Evolutionary conservation across 2,888 invertebrate genomes (phyloP).

Genomic region (Eubasilissa splendida): DNA sequence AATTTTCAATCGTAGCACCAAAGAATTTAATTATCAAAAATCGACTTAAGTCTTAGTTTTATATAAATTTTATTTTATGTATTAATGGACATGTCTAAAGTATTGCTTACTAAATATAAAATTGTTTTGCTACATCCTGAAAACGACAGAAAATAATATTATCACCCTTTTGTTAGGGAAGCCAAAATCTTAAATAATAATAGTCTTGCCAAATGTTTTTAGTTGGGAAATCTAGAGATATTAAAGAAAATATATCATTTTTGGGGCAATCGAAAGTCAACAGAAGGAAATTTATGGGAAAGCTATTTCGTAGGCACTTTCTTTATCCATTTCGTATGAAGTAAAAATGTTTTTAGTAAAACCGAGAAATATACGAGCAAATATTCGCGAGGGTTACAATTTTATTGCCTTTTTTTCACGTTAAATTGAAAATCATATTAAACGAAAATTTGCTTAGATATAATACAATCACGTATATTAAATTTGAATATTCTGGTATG

Average conservation of each 20-base stretch:
- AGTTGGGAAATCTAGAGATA: neutral
- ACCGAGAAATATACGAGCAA: too few relatives aligned
- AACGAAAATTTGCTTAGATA: too few relatives aligned
- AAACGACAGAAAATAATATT: slow-evolving; percentile 21
- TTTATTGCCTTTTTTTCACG: too few relatives aligned
- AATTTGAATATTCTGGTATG: too few relatives aligned
- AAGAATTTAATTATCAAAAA: slow-evolving; percentile 51
- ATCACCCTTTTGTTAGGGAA: slow-evolving; percentile 4
- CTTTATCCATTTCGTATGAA: too few relatives aligned
- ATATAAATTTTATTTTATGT: slow-evolving; percentile 29
- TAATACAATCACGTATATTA: too few relatives aligned
- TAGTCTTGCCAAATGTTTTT: neutral
- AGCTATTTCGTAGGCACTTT: too few relatives aligned
- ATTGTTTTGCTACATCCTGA: slow-evolving; percentile 48
- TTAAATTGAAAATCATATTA: too few relatives aligned
- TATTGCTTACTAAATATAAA: slow-evolving; percentile 47
- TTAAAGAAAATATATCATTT: neutral
- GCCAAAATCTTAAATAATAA: neutral
- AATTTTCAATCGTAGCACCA: slow-evolving; percentile 54
- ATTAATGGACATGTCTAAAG: slow-evolving; percentile 49
- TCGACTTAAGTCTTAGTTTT: slow-evolving; percentile 42
- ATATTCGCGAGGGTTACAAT: too few relatives aligned
- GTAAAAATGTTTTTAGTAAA: too few relatives aligned
- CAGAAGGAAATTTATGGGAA: neutral
- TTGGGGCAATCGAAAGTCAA: neutral